Evolutionary conservation across 2,113 vertebrate species (phyloP).

Genomic region (Pteruthius melanotis): DNA sequence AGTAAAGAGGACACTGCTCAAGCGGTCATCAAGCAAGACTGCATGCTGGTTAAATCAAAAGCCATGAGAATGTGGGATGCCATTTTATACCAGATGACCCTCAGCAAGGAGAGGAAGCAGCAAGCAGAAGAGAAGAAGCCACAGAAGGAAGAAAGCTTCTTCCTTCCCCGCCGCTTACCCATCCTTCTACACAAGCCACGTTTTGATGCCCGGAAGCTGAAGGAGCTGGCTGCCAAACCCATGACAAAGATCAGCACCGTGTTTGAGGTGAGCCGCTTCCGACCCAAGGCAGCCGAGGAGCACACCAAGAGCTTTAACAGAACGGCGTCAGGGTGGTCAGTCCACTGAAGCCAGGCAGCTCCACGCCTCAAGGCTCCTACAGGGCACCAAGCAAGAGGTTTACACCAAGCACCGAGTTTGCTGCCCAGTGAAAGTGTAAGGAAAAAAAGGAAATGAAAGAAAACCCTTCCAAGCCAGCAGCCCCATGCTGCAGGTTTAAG

Average conservation of each 20-base stretch:
- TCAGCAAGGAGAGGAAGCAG: slow-evolving; percentile 69
- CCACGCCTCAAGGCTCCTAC: not conserved
- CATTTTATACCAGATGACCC: slow-evolving; percentile 85
- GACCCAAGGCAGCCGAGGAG: slow-evolving; percentile 73
- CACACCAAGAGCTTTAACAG: slow-evolving; percentile 87
- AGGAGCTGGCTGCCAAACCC: slow-evolving; percentile 81
- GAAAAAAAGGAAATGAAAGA: not conserved
- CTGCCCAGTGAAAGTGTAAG: not conserved
- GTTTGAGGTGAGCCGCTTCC: slow-evolving; percentile 79
- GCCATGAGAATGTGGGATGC: slow-evolving; percentile 91
- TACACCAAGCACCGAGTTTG: too few relatives aligned
- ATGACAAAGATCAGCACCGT: slow-evolving; percentile 71
- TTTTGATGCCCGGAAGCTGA: slow-evolving; percentile 90
- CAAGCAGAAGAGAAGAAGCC: slow-evolving; percentile 28
- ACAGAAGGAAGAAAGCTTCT: not conserved
- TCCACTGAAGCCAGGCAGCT: slow-evolving; percentile 13
- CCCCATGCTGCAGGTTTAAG: not conserved
- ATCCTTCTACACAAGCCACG: slow-evolving; percentile 86
- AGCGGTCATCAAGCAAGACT: slow-evolving; percentile 16
- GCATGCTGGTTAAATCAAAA: slow-evolving; percentile 56
- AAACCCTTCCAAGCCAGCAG: not conserved
- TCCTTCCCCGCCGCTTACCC: slow-evolving; percentile 73
- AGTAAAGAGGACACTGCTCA: not conserved
- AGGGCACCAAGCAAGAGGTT: not conserved
- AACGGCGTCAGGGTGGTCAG: slow-evolving; percentile 82